Evolutionary conservation across 2,797 vertebrate genomes (phyloP).

Genomic region (Epinephelus coioides): DNA sequence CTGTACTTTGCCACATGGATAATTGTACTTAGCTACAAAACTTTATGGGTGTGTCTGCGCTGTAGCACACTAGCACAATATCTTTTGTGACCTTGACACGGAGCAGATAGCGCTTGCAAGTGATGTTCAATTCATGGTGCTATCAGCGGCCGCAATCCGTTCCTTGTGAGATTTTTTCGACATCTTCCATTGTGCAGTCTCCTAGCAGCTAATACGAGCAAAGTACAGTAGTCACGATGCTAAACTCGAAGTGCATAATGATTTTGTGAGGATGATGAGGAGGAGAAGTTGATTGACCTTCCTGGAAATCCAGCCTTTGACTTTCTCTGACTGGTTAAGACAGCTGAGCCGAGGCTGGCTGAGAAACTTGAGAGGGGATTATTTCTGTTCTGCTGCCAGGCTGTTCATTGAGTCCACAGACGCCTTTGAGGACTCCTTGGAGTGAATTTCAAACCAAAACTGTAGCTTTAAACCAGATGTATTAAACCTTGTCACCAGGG

Average conservation of each 20-base stretch:
- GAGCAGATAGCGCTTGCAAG: no score
- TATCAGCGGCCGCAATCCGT: no score
- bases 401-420: conserved; percentile 33
- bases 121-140: no score
- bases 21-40: no score
- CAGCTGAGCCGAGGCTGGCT: conserved; percentile 21
- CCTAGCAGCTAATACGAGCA: not conserved
- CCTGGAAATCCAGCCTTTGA: conserved; percentile 37
- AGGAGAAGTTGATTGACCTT: conserved; percentile 31
- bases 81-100: no score
- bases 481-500: conserved; percentile 1
- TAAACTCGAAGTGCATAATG: not conserved
- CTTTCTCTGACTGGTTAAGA: conserved; percentile 40
- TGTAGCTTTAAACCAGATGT: conserved; percentile 17
- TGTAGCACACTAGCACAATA: no score
- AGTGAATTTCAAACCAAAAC: conserved; percentile 38
- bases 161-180: no score
- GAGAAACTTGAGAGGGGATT: conserved; percentile 58
- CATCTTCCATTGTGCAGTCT: no score
- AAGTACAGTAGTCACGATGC: not conserved
- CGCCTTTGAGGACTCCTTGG: conserved; percentile 22
- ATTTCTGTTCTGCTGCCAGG: conserved; percentile 48
- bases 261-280: not conserved
- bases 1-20: no score
- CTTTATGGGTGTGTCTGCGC: no score